These are phyloP conservation scores for Microctonus brassicae DNA, from an alignment of 2,888 invertebrate genomes.

Conservation along the genomic window DNA sequence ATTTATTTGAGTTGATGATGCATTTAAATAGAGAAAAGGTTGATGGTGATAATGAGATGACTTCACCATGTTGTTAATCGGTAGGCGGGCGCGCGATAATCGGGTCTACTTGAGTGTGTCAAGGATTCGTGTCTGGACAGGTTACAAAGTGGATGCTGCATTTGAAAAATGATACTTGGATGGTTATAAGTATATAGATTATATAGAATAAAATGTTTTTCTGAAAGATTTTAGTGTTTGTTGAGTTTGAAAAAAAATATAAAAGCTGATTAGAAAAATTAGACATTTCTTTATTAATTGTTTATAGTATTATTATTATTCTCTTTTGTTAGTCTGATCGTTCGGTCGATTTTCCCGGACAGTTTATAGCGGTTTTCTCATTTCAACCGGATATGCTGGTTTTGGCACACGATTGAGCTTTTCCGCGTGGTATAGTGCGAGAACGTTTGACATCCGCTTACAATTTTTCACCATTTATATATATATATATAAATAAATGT, in stretches of 20 bases:
- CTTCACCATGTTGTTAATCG: constrained; percentile 10
- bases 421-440: constrained; percentile 44
- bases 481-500: constrained; percentile 24
- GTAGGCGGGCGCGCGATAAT: background rate
- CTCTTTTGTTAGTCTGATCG: constrained; percentile 29
- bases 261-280: background rate
- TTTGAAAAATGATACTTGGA: background rate
- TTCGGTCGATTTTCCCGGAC: constrained; percentile 55
- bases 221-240: too few relatives aligned
- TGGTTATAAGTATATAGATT: background rate
- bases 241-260: background rate
- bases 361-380: constrained; percentile 37
- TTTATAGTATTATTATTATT: background rate
- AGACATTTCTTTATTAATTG: background rate
- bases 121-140: background rate
- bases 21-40: background rate
- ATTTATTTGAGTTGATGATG: constrained; percentile 61
- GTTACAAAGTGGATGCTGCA: constrained; percentile 1
- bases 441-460: constrained; percentile 60
- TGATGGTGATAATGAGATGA: too few relatives aligned
- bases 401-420: constrained; percentile 3
- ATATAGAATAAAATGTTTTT: background rate
- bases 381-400: constrained; percentile 10
- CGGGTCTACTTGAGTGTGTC: background rate
- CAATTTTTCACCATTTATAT: constrained; percentile 23